Evolutionary conservation across 2,888 invertebrate species (phyloP), one percentile per base, ranked within the genome.

Genomic region (Oscheius sp.): DNA sequence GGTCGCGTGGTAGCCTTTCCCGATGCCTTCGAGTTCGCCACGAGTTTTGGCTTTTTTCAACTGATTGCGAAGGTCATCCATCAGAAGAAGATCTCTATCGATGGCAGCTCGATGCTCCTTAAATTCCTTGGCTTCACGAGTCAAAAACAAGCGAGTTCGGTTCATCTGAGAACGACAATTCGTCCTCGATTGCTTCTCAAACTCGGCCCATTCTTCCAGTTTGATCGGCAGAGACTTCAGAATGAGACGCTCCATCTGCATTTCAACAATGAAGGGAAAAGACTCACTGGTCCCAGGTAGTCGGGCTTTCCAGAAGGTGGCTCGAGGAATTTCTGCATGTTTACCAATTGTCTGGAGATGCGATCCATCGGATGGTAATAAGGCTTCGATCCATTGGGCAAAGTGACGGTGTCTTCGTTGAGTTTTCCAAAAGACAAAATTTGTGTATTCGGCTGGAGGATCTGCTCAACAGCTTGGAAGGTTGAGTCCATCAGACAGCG

Each of bases 231-330:
- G 55, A 1, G 55, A 20, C 20, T 55, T n/a, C 6, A 55, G n/a
- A 23, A 55, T 55, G 55, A n/a, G 31, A 23, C 55, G 55, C 31
- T 55, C 55, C n/a, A n/a, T n/a, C n/a, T n/a, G n/a, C n/a, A n/a
- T n/a, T n/a, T n/a, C n/a, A n/a, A n/a, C n/a, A n/a, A n/a, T n/a
- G n/a, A n/a, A n/a, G n/a, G n/a, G n/a, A n/a, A n/a, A n/a, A n/a
- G n/a, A n/a, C n/a, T n/a, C n/a, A 23, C 31, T 8, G 27, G 3
- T 17, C 23, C 55, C 15, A 55, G 17, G 17, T 20, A 17, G 55
- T 31, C 33, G 10, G 53, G 12, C 15, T 55, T 15, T 31, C 55
- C 20, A 3, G 23, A 4, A 6, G 25, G 48, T 17, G 33, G 55
- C 20, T 33, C 17, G 33, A 55, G 31, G 34, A 34, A 55, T n/a